A percentile compares a stretch with the other conserved stretches of the same genome.
Conservation (phyloP, 1,140 invertebrate genomes). For the Nixonia krombeini region DNA sequence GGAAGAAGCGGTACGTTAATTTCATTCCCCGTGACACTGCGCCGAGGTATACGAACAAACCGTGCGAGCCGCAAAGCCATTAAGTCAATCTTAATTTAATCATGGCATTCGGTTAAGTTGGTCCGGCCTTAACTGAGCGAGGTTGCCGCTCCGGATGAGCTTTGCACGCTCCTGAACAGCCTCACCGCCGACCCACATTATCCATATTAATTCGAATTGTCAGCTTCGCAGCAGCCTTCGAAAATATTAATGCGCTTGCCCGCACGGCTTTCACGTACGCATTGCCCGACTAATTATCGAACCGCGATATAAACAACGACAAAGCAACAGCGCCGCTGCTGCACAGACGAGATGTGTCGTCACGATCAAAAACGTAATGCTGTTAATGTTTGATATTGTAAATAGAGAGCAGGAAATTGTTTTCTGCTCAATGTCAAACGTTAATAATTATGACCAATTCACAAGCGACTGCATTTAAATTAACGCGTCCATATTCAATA, state of each 20-base stretch:
- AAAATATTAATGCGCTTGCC: constrained; percentile 37
- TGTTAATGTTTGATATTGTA: no score
- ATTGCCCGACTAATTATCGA: background rate
- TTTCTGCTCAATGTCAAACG: no score
- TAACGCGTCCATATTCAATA: no score
- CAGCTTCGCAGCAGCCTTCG: constrained; percentile 22
- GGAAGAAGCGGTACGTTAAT: constrained; percentile 4
- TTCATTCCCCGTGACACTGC: constrained; percentile 25
- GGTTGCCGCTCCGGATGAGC: constrained; percentile 31
- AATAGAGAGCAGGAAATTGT: no score
- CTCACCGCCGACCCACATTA: constrained; percentile 39
- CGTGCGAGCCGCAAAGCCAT: constrained; percentile 36
- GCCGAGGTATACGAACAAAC: constrained; percentile 27
- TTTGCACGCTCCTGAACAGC: constrained; percentile 7
- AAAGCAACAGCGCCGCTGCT: no score
- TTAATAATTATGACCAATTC: no score
- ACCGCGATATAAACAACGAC: no score
- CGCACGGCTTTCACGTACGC: constrained; percentile 15
- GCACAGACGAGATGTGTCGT: no score
- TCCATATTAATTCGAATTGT: constrained; percentile 50
- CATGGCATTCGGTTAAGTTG: constrained; percentile 40
- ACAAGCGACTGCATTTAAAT: no score
- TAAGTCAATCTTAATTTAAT: constrained; percentile 51
- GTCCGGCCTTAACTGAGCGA: constrained; percentile 34
- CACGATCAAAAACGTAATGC: no score